Percentiles rank a stretch among this genome's conserved stretches.
phyloP scores from a whole-genome alignment of 2,888 invertebrate species.

The Cosmopolites sordidus region DNA sequence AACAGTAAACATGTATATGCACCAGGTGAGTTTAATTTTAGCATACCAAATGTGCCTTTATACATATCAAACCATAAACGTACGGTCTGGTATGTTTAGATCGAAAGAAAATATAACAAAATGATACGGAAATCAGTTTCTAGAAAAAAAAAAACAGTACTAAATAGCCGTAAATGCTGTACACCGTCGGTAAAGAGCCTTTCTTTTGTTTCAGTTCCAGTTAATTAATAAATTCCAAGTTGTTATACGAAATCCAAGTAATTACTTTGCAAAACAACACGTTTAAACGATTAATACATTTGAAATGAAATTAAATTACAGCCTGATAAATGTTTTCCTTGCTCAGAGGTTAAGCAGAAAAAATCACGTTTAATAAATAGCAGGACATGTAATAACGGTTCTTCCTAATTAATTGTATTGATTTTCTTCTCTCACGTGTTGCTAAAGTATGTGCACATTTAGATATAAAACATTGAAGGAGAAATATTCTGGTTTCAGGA shows the following conservation, averaged over 20 bases:
- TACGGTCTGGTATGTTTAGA: too few relatives aligned
- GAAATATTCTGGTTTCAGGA: background rate
- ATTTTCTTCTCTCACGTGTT: background rate
- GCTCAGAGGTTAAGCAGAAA: background rate
- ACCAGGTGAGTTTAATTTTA: too few relatives aligned
- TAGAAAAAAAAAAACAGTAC: too few relatives aligned
- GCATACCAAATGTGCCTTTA: too few relatives aligned
- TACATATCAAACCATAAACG: too few relatives aligned
- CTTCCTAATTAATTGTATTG: background rate
- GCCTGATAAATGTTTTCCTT: background rate
- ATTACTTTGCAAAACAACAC: background rate
- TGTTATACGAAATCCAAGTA: background rate
- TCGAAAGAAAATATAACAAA: too few relatives aligned
- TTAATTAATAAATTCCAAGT: background rate
- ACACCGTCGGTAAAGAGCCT: too few relatives aligned
- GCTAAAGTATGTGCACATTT: background rate
- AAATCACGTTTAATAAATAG: background rate
- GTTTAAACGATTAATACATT: background rate
- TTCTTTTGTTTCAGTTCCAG: background rate
- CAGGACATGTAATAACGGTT: background rate
- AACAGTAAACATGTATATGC: too few relatives aligned
- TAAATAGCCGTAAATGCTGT: too few relatives aligned
- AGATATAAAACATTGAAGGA: background rate
- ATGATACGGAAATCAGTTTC: too few relatives aligned
- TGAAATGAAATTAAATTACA: background rate